Base-by-base conservation (phyloP, 2,888 invertebrate species). In the Ashinkailepas kermadecensis region DNA sequence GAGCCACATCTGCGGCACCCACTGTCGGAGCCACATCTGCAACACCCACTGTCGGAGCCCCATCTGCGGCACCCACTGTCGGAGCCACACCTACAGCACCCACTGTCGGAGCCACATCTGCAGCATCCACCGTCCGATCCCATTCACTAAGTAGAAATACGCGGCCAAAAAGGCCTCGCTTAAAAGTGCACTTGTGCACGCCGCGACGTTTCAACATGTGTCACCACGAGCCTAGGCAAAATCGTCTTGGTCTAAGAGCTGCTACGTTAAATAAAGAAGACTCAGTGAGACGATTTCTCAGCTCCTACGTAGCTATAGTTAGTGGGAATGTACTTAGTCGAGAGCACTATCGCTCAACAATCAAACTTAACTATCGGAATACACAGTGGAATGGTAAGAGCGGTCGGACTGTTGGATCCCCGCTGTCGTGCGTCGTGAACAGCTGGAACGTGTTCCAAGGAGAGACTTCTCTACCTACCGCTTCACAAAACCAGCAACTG, bases 71-170 rank as follows among this genome's bases (percentile, higher is more conserved):
- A 4, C 39, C 39, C 39, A 39, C 39, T 39, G 39, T 39, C 39
- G 39, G 39, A 39, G 39, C 39, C 39, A 39, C 39, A 39, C 39
- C 39, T 39, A 39, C 39, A 39, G 39, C 39, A 39, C 39, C 39
- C 39, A 39, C 39, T 39, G 83, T 83, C 82, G 82, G 83, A 83
- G 82, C 83, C 82, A 82, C 83, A 82, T 82, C 83, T 81, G 82
- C 82, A 82, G 83, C 83, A 83, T 62, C n/a, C 62, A 11, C 59
- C 1, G 12, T 15, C 59, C 15, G 59, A 4, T 9, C 56, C 10
- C 21, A 56, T 56, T 54, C 54, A 21, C 74, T 74, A 74, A 74
- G 74, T 74, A 74, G 74, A 74, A 74, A 74, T 56, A 54, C 56
- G 74, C 54, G 56, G 74, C 54, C 74, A 74, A 74, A 74, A 70